Base-by-base conservation (phyloP, 2,797 vertebrate species). In the Nyctalus aviator region DNA sequence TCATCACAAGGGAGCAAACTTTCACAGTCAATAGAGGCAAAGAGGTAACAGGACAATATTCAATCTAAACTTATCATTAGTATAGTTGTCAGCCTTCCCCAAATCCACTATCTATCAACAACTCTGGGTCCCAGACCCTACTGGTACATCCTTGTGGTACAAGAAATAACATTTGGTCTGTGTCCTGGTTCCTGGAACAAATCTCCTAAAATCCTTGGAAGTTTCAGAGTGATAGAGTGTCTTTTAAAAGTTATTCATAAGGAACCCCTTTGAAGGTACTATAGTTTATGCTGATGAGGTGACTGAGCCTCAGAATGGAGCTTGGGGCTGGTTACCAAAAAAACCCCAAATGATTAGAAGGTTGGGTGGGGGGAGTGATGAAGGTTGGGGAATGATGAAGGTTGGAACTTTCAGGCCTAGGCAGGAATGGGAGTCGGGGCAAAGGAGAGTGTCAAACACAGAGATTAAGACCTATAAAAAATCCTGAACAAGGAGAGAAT, bases 1-100 rank as follows among this genome's bases (percentile, higher is more conserved):
- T 68, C 77, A 89, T 86, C 46, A 91, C 20, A 48, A 78, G n/a
- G 27, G 57, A 79, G 83, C 73, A 90, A 55, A 90, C 46, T 77
- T 77, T 84, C 53, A 64, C 15, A 48, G 55, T 62, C 37, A 94
- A 55, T 12, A 71, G 44, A 64, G 59, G 62, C 62, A 94, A n/a
- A 68, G 13, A 73, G 23, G 46, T 46, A 79, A 91, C 18, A 69
- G 59, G 35, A 73, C 21, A 88, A 64, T 75, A 85, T 50, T 81
- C 17, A 59, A 53, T 68, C 35, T 46, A 81, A 1, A 83, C 4
- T 62, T 86, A 83, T 57, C 20, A 55, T 53, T 85, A 73, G 2
- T 23, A 76, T 2, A 69, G 41, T 71, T 8, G 68, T 79, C 27
- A 1, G 50, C 59, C 55, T 55, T 55, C 9, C 73, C n/a, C 27